Percentiles rank a stretch among this genome's conserved stretches.
Conservation (phyloP, 1,140 invertebrate genomes). For the Drosophila willistoni region DNA sequence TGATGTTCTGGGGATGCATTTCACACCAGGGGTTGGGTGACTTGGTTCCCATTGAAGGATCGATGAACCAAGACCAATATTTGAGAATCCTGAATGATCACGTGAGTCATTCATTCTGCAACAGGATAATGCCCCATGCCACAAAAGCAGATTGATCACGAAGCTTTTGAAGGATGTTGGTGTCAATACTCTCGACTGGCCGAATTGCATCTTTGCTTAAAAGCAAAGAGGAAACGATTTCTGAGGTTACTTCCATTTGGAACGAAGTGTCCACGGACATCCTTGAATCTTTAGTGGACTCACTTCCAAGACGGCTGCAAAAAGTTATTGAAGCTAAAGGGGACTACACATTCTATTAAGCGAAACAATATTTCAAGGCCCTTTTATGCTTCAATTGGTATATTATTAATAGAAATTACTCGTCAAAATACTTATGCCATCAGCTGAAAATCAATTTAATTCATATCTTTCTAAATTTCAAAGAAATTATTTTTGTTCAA, state of each 20-base stretch:
- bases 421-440: slow-evolving; percentile 1
- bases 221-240: too few relatives aligned
- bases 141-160: background rate
- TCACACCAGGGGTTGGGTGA: slow-evolving; percentile 22
- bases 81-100: slow-evolving; percentile 20
- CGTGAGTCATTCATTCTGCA: background rate
- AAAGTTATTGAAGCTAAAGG: background rate
- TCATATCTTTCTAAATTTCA: background rate
- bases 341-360: background rate
- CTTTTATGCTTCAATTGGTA: background rate
- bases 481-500: background rate
- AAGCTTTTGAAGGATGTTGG: background rate
- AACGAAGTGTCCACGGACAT: too few relatives aligned
- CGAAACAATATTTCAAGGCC: background rate
- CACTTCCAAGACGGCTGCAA: too few relatives aligned
- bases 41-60: slow-evolving; percentile 33
- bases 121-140: slow-evolving; percentile 7
- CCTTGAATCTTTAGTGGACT: slow-evolving; percentile 4
- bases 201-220: background rate
- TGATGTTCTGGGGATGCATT: background rate
- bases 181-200: background rate
- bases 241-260: too few relatives aligned
- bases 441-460: background rate
- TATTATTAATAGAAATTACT: background rate
- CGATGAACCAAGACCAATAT: slow-evolving; percentile 37